phyloP scores from a whole-genome alignment of 1,140 invertebrate species.

The Temnothorax curvispinosus region DNA sequence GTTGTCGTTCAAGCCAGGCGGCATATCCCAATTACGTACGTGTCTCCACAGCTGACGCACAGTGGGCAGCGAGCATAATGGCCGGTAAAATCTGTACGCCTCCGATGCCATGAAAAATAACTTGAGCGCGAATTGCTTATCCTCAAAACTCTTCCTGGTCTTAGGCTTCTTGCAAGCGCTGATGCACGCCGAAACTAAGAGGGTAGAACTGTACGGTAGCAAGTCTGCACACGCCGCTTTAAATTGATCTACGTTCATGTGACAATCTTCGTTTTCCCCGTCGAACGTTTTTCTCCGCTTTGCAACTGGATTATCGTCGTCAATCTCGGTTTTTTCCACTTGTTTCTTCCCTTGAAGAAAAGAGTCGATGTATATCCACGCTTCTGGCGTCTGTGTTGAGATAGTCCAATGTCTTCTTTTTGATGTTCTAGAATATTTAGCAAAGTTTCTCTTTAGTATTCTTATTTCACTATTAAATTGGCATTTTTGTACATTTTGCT shows the following conservation, averaged over 20 bases:
- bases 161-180: conserved; percentile 22
- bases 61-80: conserved; percentile 6
- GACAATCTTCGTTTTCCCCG: not conserved
- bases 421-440: not conserved
- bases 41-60: conserved; percentile 23
- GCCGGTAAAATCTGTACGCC: conserved; percentile 22
- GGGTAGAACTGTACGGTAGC: not conserved
- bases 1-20: conserved; percentile 23
- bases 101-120: conserved; percentile 34
- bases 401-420: conserved; percentile 36
- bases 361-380: not conserved
- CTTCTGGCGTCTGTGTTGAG: conserved; percentile 36
- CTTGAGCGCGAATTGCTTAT: conserved; percentile 28
- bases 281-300: not conserved
- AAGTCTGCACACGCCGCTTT: conserved; percentile 27
- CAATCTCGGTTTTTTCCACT: not conserved
- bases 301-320: not conserved
- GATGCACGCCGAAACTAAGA: conserved; percentile 20
- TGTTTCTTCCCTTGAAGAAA: not conserved
- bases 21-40: conserved; percentile 30
- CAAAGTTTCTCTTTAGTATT: not conserved
- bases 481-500: not conserved
- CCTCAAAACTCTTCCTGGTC: not conserved
- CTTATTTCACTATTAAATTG: not conserved
- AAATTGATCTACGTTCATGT: not conserved